These are phyloP conservation scores for Siderastrea radians DNA, from an alignment of 92 coral and sea anemone species.

Conservation along the genomic window DNA sequence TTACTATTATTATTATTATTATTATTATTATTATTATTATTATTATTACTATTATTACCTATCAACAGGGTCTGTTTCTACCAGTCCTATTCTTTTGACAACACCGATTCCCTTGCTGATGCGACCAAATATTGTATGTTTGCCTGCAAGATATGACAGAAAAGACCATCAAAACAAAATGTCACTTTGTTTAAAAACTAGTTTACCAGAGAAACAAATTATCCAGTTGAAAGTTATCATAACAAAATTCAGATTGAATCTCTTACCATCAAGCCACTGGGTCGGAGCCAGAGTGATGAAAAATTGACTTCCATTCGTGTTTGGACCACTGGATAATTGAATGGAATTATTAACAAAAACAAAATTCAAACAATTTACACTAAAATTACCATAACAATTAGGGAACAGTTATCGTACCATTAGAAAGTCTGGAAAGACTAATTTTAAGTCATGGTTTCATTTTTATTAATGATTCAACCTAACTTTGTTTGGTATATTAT, in stretches of 20 bases:
- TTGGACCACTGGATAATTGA: conserved; percentile 84
- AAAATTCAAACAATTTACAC: background rate
- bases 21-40: too few species aligned
- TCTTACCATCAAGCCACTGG: conserved; percentile 98
- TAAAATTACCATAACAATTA: too few species aligned
- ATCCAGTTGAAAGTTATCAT: too few species aligned
- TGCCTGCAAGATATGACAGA: conserved; percentile 66
- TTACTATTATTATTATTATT: too few species aligned
- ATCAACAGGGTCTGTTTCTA: conserved; percentile 83
- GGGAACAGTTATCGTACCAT: too few species aligned
- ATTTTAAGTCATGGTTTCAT: too few species aligned
- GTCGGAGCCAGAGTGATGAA: conserved; percentile 93
- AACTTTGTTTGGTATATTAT: too few species aligned
- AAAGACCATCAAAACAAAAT: background rate
- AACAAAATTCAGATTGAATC: background rate
- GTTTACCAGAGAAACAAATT: too few species aligned
- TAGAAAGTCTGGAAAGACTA: too few species aligned
- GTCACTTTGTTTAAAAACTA: background rate
- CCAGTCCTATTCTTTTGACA: conserved; percentile 89
- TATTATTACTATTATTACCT: conserved; percentile 54
- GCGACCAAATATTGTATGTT: conserved; percentile 97
- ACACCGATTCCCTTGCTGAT: conserved; percentile 83
- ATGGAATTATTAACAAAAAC: background rate
- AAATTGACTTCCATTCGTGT: conserved; percentile 99
- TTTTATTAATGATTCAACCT: too few species aligned